A percentile compares a stretch with the other conserved stretches of the same genome.
Evolutionary conservation across 2,888 invertebrate genomes (phyloP).

Genomic region (Athalia cordata): DNA sequence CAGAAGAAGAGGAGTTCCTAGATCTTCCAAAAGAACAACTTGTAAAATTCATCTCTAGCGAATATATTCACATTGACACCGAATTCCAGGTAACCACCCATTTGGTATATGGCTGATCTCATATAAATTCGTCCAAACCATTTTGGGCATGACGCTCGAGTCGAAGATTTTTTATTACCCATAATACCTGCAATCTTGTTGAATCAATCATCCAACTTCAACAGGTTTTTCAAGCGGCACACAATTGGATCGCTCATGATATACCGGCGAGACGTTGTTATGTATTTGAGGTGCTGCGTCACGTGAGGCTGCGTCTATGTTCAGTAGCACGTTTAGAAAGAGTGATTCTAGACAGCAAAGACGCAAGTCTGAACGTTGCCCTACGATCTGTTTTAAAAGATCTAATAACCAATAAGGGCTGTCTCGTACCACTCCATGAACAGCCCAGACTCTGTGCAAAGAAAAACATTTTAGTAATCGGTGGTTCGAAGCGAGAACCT

Average conservation of each 20-base stretch:
- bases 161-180: background rate
- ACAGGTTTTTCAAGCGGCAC: conserved; percentile 88
- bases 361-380: conserved; percentile 88
- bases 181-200: background rate
- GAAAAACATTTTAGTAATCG: conserved; percentile 91
- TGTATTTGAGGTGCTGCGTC: conserved; percentile 89
- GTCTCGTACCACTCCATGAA: conserved; percentile 84
- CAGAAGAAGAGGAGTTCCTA: conserved; percentile 88
- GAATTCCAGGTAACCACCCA: conserved; percentile 85
- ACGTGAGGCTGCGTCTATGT: conserved; percentile 89
- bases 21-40: conserved; percentile 88
- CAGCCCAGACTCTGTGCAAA: conserved; percentile 90
- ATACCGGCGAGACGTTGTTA: conserved; percentile 85
- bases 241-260: conserved; percentile 92
- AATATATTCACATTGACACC: conserved; percentile 90
- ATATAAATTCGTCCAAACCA: conserved; percentile 20
- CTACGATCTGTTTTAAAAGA: conserved; percentile 87
- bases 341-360: conserved; percentile 85
- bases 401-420: conserved; percentile 84
- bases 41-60: conserved; percentile 86
- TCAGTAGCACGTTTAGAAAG: conserved; percentile 86
- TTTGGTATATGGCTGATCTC: conserved; percentile 3
- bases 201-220: conserved; percentile 24
- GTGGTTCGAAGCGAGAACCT: conserved; percentile 89
- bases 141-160: background rate